These are phyloP conservation scores for Bradypodion ventrale DNA, from an alignment of 2,797 vertebrate genomes.

Conservation along the genomic window DNA sequence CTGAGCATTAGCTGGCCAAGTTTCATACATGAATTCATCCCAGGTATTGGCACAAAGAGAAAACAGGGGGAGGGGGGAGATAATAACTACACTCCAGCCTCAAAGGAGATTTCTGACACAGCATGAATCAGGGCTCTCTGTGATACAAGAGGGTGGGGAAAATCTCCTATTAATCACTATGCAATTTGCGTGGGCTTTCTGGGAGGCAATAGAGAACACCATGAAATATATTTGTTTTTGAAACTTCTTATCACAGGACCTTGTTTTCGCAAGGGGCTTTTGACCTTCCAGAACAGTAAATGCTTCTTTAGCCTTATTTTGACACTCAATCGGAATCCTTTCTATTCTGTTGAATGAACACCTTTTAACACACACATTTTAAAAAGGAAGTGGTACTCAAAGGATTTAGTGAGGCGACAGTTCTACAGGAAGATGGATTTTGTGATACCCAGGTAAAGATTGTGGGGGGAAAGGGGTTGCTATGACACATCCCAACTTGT, in stretches of 20 bases:
- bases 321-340: neutral
- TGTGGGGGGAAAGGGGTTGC: too few species aligned
- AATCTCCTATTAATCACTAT: neutral
- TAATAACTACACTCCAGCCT: neutral
- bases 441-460: neutral
- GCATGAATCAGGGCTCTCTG: neutral
- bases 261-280: slow-evolving; percentile 20
- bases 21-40: neutral
- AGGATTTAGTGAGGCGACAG: neutral
- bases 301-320: slow-evolving; percentile 3
- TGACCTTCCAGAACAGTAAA: slow-evolving; percentile 4
- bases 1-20: neutral
- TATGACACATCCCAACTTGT: neutral
- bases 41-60: neutral
- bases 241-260: slow-evolving; percentile 22
- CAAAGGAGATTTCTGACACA: neutral
- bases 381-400: neutral
- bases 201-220: neutral
- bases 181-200: neutral
- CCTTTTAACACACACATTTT: neutral
- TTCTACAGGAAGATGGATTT: too few species aligned
- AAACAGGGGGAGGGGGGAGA: neutral
- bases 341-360: too few species aligned
- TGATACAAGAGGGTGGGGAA: neutral
- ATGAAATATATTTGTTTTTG: neutral